These are phyloP conservation scores for Campylorhamphus procurvoides DNA, from an alignment of 2,113 vertebrate species.

Conservation along the genomic window DNA sequence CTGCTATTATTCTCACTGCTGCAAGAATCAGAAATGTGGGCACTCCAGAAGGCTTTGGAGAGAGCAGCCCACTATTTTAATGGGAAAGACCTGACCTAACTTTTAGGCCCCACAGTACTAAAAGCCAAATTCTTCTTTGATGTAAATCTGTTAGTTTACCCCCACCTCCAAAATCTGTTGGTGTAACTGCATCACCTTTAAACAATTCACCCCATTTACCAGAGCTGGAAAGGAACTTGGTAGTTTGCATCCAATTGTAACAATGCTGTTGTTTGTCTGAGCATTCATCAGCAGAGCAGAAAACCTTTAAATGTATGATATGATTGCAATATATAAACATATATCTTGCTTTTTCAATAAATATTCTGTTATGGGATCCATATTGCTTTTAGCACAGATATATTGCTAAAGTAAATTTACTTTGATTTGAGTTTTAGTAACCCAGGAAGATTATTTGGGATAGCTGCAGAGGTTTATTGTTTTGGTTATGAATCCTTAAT, in stretches of 20 bases:
- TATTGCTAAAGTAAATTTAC: background rate
- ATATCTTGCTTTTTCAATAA: background rate
- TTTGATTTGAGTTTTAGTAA: background rate
- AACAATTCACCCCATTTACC: background rate
- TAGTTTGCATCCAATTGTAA: background rate
- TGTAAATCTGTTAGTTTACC: background rate
- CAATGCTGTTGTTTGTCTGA: background rate
- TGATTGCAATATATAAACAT: background rate
- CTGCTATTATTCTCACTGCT: background rate
- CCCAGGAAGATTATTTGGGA: background rate
- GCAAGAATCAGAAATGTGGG: background rate
- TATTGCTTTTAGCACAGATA: background rate
- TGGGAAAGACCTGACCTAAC: background rate
- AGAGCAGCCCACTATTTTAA: background rate
- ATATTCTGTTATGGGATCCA: background rate
- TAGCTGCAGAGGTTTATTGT: background rate
- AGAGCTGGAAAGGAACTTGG: background rate
- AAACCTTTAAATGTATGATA: background rate
- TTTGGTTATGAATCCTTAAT: background rate
- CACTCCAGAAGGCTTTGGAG: background rate
- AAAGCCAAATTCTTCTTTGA: background rate
- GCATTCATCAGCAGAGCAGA: background rate
- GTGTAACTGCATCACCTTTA: background rate
- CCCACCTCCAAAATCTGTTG: background rate
- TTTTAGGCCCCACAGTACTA: background rate